Evolutionary conservation across 2,797 vertebrate genomes (phyloP), one percentile per base, ranked within the genome.

Genomic region (Meda fulgida): DNA sequence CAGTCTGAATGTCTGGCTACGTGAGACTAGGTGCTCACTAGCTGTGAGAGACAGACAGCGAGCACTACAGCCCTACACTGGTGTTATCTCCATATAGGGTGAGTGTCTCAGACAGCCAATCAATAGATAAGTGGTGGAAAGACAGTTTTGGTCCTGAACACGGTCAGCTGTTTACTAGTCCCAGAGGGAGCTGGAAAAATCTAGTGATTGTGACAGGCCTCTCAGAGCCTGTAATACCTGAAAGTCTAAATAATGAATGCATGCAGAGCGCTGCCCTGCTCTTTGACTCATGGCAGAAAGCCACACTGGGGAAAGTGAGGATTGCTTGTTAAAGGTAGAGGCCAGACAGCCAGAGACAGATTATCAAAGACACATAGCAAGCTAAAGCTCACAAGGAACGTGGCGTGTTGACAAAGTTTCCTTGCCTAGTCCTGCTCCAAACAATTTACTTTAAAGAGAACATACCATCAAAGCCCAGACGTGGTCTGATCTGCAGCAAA

Each of bases 171-270:
- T 81, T 84, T 81, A 77, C 73, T 76, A 77, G 63, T 75, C 78
- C 8, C 55, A 76, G 67, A 60, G 40, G 71, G 66, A 60, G 71
- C 82, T 67, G 78, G 46, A 80, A 81, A 51, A 80, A 77, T 84
- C 66, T 80, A 80, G 70, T 81, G 82, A 80, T 81, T 84, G 86
- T 87, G 86, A 87, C 82, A 84, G 48, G 63, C 77, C 71, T 80
- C 82, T 84, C 46, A 60, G 23, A 71, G 51, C 48, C 40, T 83
- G 76, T 84, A 73, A 82, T 86, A 84, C 58, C 76, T 82, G 70
- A 86, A 77, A 71, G 63, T 66, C 83, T 86, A 84, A 86, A 88
- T 88, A 86, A 86, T 84, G 55, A 81, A 86, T 86, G 78, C 84
- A 83, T 71, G 72, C 70, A 78, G 66, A 81, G 81, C 19, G 48